A percentile compares a stretch with the other conserved stretches of the same genome.
Evolutionary conservation across 2,797 vertebrate genomes (phyloP).

Genomic region (Clarias fuscus): DNA sequence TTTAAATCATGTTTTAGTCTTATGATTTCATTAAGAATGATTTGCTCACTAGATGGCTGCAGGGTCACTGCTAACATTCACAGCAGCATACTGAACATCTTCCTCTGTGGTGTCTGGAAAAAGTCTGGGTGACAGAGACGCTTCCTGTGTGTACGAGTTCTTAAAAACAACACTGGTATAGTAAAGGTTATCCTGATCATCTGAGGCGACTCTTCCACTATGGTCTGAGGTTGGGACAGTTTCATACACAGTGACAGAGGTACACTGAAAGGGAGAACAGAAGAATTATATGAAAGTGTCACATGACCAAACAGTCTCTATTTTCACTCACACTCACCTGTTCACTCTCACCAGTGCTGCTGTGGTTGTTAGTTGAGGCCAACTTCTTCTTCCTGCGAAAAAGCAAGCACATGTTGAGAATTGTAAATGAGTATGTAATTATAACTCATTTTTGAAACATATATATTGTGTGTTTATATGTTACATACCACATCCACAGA

Average conservation of each 20-base stretch:
- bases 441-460: too few species aligned
- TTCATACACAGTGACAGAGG: not conserved
- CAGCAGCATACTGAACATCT: not conserved
- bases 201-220: not conserved
- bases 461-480: not conserved
- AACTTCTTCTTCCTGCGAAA: not conserved
- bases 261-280: not conserved
- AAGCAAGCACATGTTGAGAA: not conserved
- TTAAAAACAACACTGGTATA: slow-evolving; percentile 1
- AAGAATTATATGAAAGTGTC: not conserved
- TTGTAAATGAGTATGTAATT: not conserved
- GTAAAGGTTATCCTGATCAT: not conserved
- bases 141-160: not conserved
- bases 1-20: not conserved
- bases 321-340: not conserved
- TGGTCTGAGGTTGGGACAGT: not conserved
- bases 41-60: not conserved
- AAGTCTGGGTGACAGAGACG: not conserved
- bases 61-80: not conserved
- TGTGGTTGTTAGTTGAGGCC: not conserved
- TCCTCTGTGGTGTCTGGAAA: not conserved
- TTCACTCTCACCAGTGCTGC: not conserved
- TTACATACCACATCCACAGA: not conserved
- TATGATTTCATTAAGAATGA: not conserved
- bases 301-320: not conserved